These are phyloP conservation scores for Bursaphelenchus mucronatus DNA, from an alignment of 1,140 invertebrate species.

Conservation along the genomic window DNA sequence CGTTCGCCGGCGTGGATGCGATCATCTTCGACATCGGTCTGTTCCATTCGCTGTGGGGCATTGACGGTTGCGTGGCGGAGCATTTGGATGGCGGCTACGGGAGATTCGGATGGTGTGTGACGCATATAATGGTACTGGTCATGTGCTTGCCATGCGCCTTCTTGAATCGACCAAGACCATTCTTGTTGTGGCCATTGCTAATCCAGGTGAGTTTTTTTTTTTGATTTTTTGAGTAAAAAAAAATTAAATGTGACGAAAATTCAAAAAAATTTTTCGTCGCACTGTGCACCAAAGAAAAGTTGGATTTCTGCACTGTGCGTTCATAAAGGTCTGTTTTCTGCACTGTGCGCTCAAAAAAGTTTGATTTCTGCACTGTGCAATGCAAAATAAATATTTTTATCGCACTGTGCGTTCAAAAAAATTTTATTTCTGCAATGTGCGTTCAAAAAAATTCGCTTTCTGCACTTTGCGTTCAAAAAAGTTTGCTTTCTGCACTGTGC, in stretches of 20 bases:
- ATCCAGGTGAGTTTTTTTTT: conserved; percentile 43
- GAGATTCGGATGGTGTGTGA: conserved; percentile 48
- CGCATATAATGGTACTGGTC: conserved; percentile 46
- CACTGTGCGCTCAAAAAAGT: too few species aligned
- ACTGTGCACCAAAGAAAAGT: too few species aligned
- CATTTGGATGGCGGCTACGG: conserved; percentile 56
- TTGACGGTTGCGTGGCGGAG: conserved; percentile 56
- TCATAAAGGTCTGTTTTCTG: too few species aligned
- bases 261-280: not conserved
- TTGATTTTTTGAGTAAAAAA: not conserved
- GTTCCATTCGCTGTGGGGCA: conserved; percentile 57
- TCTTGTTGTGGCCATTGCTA: conserved; percentile 50
- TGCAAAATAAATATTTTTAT: too few species aligned
- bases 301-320: too few species aligned
- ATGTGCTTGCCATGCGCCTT: conserved; percentile 55
- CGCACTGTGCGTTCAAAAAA: too few species aligned
- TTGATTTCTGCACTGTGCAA: too few species aligned
- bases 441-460: too few species aligned
- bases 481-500: too few species aligned
- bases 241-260: not conserved
- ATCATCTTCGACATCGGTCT: conserved; percentile 57
- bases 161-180: conserved; percentile 44
- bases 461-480: too few species aligned
- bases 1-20: conserved; percentile 52
- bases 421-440: too few species aligned